A percentile compares a stretch with the other conserved stretches of the same genome.
These are phyloP conservation scores for Dasyurus viverrinus DNA, from an alignment of 2,113 vertebrate species.

Conservation along the genomic window DNA sequence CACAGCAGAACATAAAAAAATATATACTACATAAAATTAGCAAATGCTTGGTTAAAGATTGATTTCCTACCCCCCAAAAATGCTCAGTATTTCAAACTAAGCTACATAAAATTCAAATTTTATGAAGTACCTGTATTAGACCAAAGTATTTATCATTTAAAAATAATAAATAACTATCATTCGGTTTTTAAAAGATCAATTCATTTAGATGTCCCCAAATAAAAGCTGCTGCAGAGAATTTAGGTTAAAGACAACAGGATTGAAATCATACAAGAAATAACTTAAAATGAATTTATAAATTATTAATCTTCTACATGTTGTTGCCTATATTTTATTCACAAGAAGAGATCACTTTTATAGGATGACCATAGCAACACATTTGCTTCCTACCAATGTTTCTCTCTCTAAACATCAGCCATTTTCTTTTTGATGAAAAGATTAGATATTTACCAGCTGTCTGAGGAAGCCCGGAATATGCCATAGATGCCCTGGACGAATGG, in stretches of 20 bases:
- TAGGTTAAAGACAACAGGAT: not conserved
- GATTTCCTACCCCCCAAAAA: not conserved
- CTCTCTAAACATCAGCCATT: conserved; percentile 45
- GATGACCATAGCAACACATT: not conserved
- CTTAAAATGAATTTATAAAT: not conserved
- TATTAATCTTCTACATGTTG: not conserved
- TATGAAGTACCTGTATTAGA: not conserved
- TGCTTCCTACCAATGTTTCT: conserved; percentile 29
- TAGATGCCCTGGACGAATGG: conserved; percentile 42
- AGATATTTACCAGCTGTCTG: conserved; percentile 76
- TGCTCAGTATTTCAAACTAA: not conserved
- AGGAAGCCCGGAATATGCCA: conserved; percentile 69
- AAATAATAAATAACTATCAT: not conserved
- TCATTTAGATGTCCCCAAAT: not conserved
- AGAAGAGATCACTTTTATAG: not conserved
- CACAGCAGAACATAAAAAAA: not conserved
- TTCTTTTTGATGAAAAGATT: conserved; percentile 58
- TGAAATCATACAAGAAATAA: not conserved
- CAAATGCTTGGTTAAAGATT: not conserved
- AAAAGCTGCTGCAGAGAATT: not conserved
- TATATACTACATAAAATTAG: conserved; percentile 41
- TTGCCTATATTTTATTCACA: not conserved
- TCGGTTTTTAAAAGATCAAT: not conserved
- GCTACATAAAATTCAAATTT: not conserved
- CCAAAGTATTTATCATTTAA: not conserved